Conservation (phyloP, 2,113 vertebrate genomes). For the Rutilus rutilus region DNA sequence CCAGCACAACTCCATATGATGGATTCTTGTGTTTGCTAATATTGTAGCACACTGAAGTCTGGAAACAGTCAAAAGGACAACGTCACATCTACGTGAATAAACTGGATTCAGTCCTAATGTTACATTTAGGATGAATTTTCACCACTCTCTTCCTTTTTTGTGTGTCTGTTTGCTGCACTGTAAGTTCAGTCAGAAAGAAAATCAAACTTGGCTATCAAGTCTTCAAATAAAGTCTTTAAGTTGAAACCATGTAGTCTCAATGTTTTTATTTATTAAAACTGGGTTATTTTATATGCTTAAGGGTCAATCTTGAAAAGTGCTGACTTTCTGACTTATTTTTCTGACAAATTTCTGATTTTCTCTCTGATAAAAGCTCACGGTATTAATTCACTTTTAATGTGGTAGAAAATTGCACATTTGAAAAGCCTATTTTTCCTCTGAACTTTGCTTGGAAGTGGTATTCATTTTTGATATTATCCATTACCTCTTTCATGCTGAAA, state of each 20-base stretch:
- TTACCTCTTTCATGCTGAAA: neutral
- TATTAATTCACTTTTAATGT: neutral
- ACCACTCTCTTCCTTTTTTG: conserved; percentile 44
- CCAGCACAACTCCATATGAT: conserved; percentile 24
- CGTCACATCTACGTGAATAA: conserved; percentile 46
- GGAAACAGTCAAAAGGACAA: conserved; percentile 29
- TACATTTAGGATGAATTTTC: conserved; percentile 45
- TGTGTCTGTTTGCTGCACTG: conserved; percentile 58
- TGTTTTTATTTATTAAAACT: neutral
- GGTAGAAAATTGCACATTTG: too few relatives aligned
- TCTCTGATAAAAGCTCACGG: neutral
- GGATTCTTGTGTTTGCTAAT: conserved; percentile 22
- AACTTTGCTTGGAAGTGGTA: too few relatives aligned
- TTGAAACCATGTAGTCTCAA: conserved; percentile 38
- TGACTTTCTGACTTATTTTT: neutral
- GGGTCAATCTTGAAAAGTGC: neutral
- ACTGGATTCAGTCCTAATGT: conserved; percentile 56
- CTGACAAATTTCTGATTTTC: neutral
- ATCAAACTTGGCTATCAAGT: conserved; percentile 42
- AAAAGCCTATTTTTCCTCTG: too few relatives aligned
- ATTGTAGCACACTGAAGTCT: conserved; percentile 21
- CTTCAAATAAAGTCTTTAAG: conserved; percentile 63
- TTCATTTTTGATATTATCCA: neutral
- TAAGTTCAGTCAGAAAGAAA: conserved; percentile 54
- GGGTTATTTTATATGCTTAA: neutral